A percentile compares a stretch with the other conserved stretches of the same genome.
Conservation (phyloP, 2,797 vertebrate species). For the Odontamblyopus rebecca region DNA sequence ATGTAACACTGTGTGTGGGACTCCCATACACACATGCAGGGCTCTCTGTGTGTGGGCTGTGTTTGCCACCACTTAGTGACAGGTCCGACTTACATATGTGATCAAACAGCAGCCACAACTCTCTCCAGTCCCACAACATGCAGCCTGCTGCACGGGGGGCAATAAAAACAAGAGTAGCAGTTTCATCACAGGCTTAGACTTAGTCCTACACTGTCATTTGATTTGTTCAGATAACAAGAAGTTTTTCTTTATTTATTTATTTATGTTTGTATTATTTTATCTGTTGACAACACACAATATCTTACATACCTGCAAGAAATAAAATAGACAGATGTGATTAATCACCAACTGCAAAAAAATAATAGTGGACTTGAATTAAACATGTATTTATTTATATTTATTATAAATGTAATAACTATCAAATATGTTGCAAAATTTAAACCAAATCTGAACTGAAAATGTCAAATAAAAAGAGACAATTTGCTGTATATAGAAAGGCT, state of each 20-base stretch:
- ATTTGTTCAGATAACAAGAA: not conserved
- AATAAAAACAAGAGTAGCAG: slow-evolving; percentile 76
- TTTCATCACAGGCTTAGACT: slow-evolving; percentile 73
- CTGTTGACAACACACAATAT: not conserved
- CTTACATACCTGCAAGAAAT: not conserved
- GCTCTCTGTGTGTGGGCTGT: slow-evolving; percentile 75
- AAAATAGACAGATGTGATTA: not conserved
- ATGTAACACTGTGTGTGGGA: slow-evolving; percentile 75
- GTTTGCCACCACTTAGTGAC: slow-evolving; percentile 80
- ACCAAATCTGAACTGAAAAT: not conserved
- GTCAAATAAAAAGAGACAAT: not conserved
- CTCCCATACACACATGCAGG: slow-evolving; percentile 60
- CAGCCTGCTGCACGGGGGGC: slow-evolving; percentile 73
- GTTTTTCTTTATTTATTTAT: slow-evolving; percentile 7
- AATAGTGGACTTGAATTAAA: not conserved
- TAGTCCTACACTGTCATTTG: slow-evolving; percentile 42
- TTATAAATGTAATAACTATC: not conserved
- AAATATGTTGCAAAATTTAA: not conserved
- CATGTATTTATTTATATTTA: not conserved
- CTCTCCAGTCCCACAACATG: slow-evolving; percentile 64
- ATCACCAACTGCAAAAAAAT: not conserved
- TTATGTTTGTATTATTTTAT: not conserved
- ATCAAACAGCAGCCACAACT: slow-evolving; percentile 80
- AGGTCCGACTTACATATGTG: slow-evolving; percentile 76
- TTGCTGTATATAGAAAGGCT: not conserved